A percentile compares a stretch with the other conserved stretches of the same genome.
Conservation (phyloP, 1,140 invertebrate genomes). For the Melitaea cinxia region DNA sequence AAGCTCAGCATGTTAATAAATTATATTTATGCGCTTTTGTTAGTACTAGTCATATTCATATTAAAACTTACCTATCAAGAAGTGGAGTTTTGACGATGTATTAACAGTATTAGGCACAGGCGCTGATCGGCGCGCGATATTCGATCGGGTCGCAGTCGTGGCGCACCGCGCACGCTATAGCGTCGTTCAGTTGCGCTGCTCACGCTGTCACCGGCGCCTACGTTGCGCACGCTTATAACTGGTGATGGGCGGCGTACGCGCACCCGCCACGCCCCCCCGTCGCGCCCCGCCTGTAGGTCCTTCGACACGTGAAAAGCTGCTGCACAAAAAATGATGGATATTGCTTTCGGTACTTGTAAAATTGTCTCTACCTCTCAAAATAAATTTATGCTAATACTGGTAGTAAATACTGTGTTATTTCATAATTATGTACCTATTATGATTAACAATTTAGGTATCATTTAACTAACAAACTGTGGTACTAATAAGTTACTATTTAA, state of each 20-base stretch:
- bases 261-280: slow-evolving; percentile 57
- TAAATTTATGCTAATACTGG: too few species aligned
- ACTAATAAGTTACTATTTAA: too few species aligned
- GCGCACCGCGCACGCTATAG: slow-evolving; percentile 54
- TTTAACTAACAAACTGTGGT: too few species aligned
- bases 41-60: neutral
- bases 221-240: slow-evolving; percentile 63
- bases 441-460: too few species aligned
- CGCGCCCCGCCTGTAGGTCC: slow-evolving; percentile 44
- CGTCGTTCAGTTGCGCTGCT: slow-evolving; percentile 58
- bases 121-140: slow-evolving; percentile 35
- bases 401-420: neutral
- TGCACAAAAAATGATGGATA: neutral
- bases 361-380: neutral
- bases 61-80: slow-evolving; percentile 30
- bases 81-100: slow-evolving; percentile 22
- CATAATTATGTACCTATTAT: too few species aligned
- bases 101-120: slow-evolving; percentile 19
- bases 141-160: slow-evolving; percentile 42
- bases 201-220: slow-evolving; percentile 59
- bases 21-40: neutral
- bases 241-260: slow-evolving; percentile 64
- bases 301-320: slow-evolving; percentile 19
- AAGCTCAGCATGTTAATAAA: neutral
- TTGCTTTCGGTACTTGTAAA: neutral